Evolutionary conservation across 2,113 vertebrate species (phyloP).

Genomic region (Butorides virescens): DNA sequence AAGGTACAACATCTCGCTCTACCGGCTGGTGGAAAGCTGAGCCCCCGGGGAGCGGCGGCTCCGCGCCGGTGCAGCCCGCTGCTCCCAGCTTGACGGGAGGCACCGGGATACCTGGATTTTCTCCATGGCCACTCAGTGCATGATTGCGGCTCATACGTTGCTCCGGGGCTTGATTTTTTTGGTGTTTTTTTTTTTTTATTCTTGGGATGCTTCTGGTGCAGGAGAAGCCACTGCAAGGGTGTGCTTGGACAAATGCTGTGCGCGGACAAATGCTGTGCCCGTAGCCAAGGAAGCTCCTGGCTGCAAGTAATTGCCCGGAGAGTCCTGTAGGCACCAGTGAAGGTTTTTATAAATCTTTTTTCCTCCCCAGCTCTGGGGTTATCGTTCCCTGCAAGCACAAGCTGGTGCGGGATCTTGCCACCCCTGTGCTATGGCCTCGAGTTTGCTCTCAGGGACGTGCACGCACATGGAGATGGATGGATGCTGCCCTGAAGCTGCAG

Average conservation of each 20-base stretch:
- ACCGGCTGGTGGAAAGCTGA: neutral
- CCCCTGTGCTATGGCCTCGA: rapidly evolving
- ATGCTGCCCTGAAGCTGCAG: neutral
- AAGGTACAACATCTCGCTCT: slow-evolving; percentile 18
- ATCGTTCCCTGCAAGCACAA: rapidly evolving
- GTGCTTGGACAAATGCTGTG: rapidly evolving
- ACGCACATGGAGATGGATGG: rapidly evolving
- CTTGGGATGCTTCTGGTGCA: neutral
- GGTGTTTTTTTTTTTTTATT: no score
- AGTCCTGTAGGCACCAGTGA: neutral
- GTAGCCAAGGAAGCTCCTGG: neutral
- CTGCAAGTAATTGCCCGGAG: rapidly evolving
- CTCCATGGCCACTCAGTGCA: rapidly evolving
- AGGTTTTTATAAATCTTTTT: neutral
- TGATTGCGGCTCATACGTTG: rapidly evolving
- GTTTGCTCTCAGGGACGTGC: no score
- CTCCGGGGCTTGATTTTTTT: neutral
- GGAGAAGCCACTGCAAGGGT: neutral
- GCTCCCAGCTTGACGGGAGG: neutral
- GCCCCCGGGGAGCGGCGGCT: neutral
- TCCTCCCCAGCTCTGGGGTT: neutral
- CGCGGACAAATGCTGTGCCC: rapidly evolving
- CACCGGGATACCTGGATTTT: neutral
- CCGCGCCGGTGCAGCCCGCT: neutral
- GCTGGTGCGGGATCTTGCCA: neutral